Evolutionary conservation across 2,113 vertebrate genomes (phyloP).

Genomic region (Hydrolagus affinis): DNA sequence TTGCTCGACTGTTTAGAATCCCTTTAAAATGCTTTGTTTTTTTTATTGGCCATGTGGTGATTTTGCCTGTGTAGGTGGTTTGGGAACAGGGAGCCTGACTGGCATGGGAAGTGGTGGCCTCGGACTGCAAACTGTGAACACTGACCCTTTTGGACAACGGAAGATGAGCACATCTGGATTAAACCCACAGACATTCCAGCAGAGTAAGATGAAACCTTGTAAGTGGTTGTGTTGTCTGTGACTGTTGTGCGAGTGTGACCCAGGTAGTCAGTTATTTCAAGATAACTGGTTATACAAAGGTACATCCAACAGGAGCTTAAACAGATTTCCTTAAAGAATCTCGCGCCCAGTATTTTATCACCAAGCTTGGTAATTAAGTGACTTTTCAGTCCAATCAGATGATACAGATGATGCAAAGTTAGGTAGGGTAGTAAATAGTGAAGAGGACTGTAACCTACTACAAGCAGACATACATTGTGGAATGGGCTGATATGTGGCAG

Average conservation of each 20-base stretch:
- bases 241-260: slow-evolving; percentile 66
- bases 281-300: background rate
- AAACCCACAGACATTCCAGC: slow-evolving; percentile 96
- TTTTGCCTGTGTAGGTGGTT: slow-evolving; percentile 61
- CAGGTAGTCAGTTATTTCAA: slow-evolving; percentile 29
- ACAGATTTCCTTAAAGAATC: background rate
- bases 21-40: no score
- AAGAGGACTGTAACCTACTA: no score
- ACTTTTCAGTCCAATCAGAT: no score
- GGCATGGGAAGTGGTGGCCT: slow-evolving; percentile 80
- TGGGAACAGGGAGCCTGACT: slow-evolving; percentile 78
- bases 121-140: slow-evolving; percentile 81
- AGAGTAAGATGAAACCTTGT: slow-evolving; percentile 98
- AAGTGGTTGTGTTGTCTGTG: slow-evolving; percentile 87
- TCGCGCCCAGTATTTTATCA: no score
- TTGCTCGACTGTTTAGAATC: no score
- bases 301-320: background rate
- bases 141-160: slow-evolving; percentile 85
- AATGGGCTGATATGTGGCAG: no score
- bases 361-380: no score
- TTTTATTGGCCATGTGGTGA: background rate
- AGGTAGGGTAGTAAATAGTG: no score
- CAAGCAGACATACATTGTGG: no score
- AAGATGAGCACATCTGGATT: slow-evolving; percentile 96
- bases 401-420: no score